Base-by-base conservation (phyloP, 1,140 invertebrate species). In the Zaprionus taronus region DNA sequence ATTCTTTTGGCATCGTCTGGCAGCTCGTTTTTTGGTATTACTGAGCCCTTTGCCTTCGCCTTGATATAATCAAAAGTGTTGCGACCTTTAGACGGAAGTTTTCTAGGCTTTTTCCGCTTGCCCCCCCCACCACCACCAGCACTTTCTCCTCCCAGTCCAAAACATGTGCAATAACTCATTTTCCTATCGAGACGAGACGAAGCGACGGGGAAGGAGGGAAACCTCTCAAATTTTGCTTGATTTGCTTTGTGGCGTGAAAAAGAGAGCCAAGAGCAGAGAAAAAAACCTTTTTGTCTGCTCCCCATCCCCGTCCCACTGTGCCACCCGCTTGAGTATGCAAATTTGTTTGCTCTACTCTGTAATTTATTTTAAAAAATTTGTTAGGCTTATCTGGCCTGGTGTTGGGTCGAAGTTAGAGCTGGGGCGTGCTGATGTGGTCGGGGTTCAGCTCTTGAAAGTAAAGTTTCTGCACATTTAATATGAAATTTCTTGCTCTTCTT, bases 351-450 rank as follows among this genome's bases (percentile, higher is more conserved):
- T 90, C 85, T 65, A 84, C 81, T 89, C 85, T 90, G 85, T 89
- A 89, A 89, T 89, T 89, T 89, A 89, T 89, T 89, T 89, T 74
- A 81, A 90, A 90, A 89, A 89, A 89, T 90, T 90, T 89, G 84
- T 89, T 90, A 89, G 79, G 84, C 84, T 89, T 89, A 89, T 89
- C 84, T 90, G 84, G 64, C 63, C 57, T 64, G 55, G 77, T 63
- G 68, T 72, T 62, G 65, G 56, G 67, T 64, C 71, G 67, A 36
- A 53, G 24, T 28, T 44, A 49, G 47, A 41, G 34, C 26, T 24
- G 58, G 20, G 31, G n/a, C 2, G 36, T 1, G 5, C 5, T 6
- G 26, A 28, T 20, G 57, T 60, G 5, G 49, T 20, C 47, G 14
- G 26, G 51, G 49, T 60, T 49, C 56, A 36, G 63, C 73, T 64